phyloP scores from a whole-genome alignment of 1,140 invertebrate genomes.

The Helicoverpa zea region DNA sequence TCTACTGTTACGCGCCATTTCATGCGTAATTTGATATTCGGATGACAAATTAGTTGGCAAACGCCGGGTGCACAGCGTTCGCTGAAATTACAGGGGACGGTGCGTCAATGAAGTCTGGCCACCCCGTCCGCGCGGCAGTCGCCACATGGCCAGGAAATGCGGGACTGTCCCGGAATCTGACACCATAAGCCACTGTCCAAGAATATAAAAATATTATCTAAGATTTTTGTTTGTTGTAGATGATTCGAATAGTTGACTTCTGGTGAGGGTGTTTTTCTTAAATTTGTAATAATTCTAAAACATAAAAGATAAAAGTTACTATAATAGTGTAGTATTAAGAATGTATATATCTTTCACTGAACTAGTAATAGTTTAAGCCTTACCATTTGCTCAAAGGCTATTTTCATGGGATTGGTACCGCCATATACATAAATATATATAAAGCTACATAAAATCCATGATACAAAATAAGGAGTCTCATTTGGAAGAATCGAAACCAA shows the following conservation, averaged over 20 bases:
- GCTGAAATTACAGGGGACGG: conserved; percentile 78
- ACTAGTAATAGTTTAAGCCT: no score
- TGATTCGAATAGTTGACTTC: background rate
- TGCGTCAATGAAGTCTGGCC: conserved; percentile 43
- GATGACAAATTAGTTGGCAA: conserved; percentile 84
- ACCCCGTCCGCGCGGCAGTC: conserved; percentile 7
- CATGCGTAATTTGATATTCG: conserved; percentile 84
- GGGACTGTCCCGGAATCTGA: conserved; percentile 22
- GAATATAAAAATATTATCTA: background rate
- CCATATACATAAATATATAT: no score
- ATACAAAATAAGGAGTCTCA: no score
- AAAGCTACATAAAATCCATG: no score
- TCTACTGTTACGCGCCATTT: conserved; percentile 82
- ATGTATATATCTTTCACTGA: no score
- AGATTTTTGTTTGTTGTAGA: background rate
- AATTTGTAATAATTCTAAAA: background rate
- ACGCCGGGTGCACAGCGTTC: conserved; percentile 63
- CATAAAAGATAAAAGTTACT: no score
- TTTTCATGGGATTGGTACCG: no score
- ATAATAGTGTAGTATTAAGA: no score
- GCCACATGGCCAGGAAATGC: conserved; percentile 12
- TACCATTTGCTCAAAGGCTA: no score
- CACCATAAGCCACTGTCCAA: background rate
- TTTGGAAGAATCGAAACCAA: no score
- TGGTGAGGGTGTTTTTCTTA: background rate